phyloP scores from a whole-genome alignment of 2,113 vertebrate genomes.

The Dicentrarchus labrax region DNA sequence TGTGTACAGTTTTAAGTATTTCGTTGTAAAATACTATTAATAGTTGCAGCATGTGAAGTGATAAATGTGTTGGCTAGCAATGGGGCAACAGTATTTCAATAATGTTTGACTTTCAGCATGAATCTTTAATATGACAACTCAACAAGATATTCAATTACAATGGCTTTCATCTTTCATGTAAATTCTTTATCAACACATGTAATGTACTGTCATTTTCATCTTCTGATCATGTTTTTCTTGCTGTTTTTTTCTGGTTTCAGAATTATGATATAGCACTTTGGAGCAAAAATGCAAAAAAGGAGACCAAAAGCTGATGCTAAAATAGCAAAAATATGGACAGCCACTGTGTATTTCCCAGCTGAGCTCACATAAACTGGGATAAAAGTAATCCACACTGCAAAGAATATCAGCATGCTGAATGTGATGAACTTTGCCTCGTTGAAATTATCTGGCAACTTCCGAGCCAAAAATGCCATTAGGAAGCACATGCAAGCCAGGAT shows the following conservation, averaged over 20 bases:
- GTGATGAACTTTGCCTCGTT: constrained; percentile 84
- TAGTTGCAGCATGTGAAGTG: neutral
- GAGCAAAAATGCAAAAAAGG: constrained; percentile 79
- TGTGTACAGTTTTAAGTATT: too few species aligned
- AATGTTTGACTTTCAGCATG: too few species aligned
- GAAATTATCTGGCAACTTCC: constrained; percentile 80
- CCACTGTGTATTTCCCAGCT: constrained; percentile 81
- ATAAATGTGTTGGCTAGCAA: too few species aligned
- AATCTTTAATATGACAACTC: too few species aligned
- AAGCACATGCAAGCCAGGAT: constrained; percentile 77
- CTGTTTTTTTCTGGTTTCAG: constrained; percentile 78
- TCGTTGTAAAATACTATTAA: neutral
- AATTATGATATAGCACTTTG: constrained; percentile 80
- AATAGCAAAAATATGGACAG: constrained; percentile 84
- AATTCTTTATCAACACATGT: neutral
- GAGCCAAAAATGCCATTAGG: constrained; percentile 77
- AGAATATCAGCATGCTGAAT: constrained; percentile 84
- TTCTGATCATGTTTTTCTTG: constrained; percentile 72
- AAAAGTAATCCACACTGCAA: constrained; percentile 82
- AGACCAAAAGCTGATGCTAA: constrained; percentile 77
- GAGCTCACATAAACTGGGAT: constrained; percentile 83
- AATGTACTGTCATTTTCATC: constrained; percentile 35
- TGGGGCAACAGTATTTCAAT: too few species aligned
- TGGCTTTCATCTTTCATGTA: too few species aligned
- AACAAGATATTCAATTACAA: too few species aligned